A percentile compares a stretch with the other conserved stretches of the same genome.
These are phyloP conservation scores for Atethmia centrago DNA, from an alignment of 2,888 invertebrate genomes.

Conservation along the genomic window DNA sequence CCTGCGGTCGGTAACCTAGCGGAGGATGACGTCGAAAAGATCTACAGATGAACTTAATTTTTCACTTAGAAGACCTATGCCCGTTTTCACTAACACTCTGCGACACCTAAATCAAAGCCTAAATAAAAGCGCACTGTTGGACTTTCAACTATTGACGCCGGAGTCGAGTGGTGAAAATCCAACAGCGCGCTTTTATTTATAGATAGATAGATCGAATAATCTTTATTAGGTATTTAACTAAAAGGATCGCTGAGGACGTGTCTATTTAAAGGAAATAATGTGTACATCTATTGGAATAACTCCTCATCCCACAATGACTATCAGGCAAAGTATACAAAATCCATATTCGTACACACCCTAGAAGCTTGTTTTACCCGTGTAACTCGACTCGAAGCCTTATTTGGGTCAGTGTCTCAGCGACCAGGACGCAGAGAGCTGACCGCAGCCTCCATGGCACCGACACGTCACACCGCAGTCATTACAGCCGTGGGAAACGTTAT, in stretches of 20 bases:
- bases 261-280: neutral
- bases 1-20: neutral
- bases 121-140: too few species aligned
- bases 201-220: too few species aligned
- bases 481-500: conserved; percentile 57
- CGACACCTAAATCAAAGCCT: too few species aligned
- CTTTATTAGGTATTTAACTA: neutral
- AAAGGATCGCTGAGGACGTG: too few species aligned
- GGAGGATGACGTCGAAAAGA: neutral
- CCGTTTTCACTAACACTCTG: too few species aligned
- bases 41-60: too few species aligned
- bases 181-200: neutral
- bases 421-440: conserved; percentile 58
- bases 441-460: conserved; percentile 41
- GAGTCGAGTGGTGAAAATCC: neutral
- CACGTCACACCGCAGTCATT: conserved; percentile 46
- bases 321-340: too few species aligned
- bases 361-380: neutral
- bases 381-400: conserved; percentile 46
- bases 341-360: neutral
- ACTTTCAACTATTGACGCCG: too few species aligned
- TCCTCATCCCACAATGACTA: neutral
- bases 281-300: too few species aligned
- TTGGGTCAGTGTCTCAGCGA: conserved; percentile 68
- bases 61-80: neutral